Evolutionary conservation across 2,797 vertebrate genomes (phyloP), one percentile per base, ranked within the genome.

Genomic region (Squalus acanthias): DNA sequence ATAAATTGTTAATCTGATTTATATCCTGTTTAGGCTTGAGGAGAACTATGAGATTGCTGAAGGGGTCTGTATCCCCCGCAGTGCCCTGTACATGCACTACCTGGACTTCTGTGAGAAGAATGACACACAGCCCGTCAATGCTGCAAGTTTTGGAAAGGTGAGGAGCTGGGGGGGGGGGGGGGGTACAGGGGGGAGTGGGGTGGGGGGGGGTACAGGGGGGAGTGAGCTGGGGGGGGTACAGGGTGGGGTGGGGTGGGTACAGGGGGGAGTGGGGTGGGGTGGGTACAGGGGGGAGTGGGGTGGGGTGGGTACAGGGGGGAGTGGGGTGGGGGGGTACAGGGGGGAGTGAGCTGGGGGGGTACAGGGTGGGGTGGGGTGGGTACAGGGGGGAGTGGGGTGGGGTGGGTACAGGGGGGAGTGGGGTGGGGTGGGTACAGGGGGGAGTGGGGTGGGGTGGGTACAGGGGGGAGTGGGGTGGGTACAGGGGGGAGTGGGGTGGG

Each of bases 1-100:
- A 91, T 29, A 29, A 57, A 57, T 20, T 65, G 57, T 26, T 50
- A 9, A 50, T 57, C 67, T 63, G 17, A 24, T 29, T 50, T 96
- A 3, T 26, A 22, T 95, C 26, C 57, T 57, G 50, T 97, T 96
- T 98, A 99, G 99, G 99, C 97, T 99, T 98, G 99, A 99, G 97
- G 99, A 99, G 97, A 99, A 99, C 97, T 99, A 99, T 26, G 99
- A 99, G 98, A 99, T 99, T 87, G 99, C 99, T 0, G 99, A 99
- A 98, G 99, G 99, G 0, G 99, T 99, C 96, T 99, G 99, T 96
- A 99, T 99, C 96, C 99, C 99, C 63, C 98, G 99, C 96, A 99
- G 99, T 12, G 99, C 99, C 96, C 99, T 99, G 96, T 99, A 99
- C 97, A 99, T 99, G 99, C 99, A 99, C 97, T 99, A 99, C 97